Conservation (phyloP, 2,113 vertebrate genomes). For the Lepus europaeus region DNA sequence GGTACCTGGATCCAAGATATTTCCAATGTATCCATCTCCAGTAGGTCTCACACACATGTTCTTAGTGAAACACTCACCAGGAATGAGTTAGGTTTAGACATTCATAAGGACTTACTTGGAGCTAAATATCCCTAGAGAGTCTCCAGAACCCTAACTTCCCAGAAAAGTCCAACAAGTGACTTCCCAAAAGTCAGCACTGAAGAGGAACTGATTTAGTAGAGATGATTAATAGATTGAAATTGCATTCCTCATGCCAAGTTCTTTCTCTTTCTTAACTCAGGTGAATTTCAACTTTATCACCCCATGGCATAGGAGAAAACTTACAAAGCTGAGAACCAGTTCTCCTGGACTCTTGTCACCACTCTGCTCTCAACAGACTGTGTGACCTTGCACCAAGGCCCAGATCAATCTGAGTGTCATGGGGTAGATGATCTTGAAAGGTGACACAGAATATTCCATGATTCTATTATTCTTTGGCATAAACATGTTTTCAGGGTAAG, state of each 20-base stretch:
- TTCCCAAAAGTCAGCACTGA: not conserved
- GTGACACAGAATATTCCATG: not conserved
- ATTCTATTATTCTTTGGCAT: constrained; percentile 54
- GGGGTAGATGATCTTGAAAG: not conserved
- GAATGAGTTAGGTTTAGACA: not conserved
- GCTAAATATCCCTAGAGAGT: constrained; percentile 2
- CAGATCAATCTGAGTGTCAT: not conserved
- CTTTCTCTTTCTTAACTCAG: not conserved
- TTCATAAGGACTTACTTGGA: not conserved
- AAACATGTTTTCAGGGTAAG: constrained; percentile 63
- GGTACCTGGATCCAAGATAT: not conserved
- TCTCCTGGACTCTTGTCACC: not conserved
- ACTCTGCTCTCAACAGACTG: not conserved
- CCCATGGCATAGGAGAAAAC: not conserved
- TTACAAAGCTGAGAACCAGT: not conserved
- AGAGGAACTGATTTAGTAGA: not conserved
- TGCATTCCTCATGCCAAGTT: not conserved
- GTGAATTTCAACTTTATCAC: not conserved
- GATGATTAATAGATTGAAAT: not conserved
- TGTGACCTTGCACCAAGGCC: not conserved
- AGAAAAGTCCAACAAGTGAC: not conserved
- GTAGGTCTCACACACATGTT: not conserved
- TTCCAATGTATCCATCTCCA: not conserved
- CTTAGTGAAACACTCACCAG: not conserved
- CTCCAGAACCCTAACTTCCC: not conserved